phyloP scores from a whole-genome alignment of 2,888 invertebrate genomes.

The Rhynchonema sp. region DNA sequence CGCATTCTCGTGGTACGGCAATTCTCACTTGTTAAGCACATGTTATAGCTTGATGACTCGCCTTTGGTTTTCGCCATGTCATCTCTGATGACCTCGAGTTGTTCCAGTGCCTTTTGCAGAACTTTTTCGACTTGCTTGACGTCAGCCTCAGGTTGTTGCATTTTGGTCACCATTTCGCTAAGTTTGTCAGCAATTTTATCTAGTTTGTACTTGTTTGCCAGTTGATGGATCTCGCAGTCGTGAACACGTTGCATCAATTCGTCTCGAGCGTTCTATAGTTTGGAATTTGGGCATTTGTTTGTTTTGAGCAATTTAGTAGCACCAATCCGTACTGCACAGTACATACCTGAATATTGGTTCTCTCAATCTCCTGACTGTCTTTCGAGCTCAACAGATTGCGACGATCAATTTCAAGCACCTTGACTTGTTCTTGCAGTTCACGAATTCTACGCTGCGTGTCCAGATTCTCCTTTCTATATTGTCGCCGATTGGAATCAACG shows the following conservation, averaged over 20 bases:
- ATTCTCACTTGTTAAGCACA: too few relatives aligned
- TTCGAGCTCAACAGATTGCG: conserved; percentile 18
- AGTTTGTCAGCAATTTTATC: conserved; percentile 24
- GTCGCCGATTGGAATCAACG: background rate
- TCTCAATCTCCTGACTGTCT: conserved; percentile 11
- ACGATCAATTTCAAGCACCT: conserved; percentile 24
- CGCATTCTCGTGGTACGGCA: too few relatives aligned
- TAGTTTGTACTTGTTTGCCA: conserved; percentile 25
- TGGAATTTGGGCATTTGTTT: too few relatives aligned
- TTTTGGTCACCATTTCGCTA: background rate
- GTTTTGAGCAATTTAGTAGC: too few relatives aligned
- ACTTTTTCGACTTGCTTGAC: background rate
- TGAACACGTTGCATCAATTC: conserved; percentile 22
- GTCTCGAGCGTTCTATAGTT: conserved; percentile 20
- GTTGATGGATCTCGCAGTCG: conserved; percentile 22
- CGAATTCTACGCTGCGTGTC: conserved; percentile 14
- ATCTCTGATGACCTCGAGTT: conserved; percentile 6
- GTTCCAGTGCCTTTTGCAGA: conserved; percentile 1
- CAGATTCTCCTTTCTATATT: conserved; percentile 9
- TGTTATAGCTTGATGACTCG: too few relatives aligned
- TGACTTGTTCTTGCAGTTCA: conserved; percentile 20
- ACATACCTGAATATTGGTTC: background rate
- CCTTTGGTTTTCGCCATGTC: conserved; percentile 8
- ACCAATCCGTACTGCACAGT: too few relatives aligned
- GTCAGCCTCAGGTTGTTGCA: background rate